Evolutionary conservation across 2,888 invertebrate species (phyloP).

Genomic region (Napeogenes sylphis): DNA sequence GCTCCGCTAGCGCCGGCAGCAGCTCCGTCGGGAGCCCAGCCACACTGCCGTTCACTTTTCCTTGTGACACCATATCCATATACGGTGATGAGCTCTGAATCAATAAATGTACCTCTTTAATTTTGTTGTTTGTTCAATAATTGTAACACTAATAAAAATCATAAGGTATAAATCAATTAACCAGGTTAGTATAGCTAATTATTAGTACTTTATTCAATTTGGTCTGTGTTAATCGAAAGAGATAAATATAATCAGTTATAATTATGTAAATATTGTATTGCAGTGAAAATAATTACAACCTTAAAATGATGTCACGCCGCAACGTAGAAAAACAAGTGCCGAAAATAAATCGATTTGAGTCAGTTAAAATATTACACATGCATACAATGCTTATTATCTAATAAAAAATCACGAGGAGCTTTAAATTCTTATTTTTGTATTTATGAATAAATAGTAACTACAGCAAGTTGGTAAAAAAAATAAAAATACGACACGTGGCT

Average conservation of each 20-base stretch:
- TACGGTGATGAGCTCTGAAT: slow-evolving; percentile 5
- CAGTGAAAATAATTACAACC: slow-evolving; percentile 20
- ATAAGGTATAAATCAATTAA: no score
- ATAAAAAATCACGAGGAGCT: background rate
- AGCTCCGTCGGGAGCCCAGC: slow-evolving; percentile 54
- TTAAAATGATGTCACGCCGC: slow-evolving; percentile 30
- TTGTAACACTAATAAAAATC: no score
- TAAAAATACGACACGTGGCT: slow-evolving; percentile 74
- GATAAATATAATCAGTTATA: background rate
- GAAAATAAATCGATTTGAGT: slow-evolving; percentile 28
- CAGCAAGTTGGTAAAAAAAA: slow-evolving; percentile 42
- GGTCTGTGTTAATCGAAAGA: background rate
- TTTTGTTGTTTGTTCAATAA: no score
- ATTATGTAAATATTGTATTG: slow-evolving; percentile 3
- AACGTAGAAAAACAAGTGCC: slow-evolving; percentile 20
- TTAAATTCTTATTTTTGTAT: slow-evolving; percentile 2
- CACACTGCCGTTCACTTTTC: slow-evolving; percentile 65
- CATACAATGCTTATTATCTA: background rate
- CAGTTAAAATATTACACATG: slow-evolving; percentile 9
- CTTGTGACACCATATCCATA: slow-evolving; percentile 70
- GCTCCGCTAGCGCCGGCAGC: slow-evolving; percentile 64
- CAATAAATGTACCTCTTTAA: background rate
- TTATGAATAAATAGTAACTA: background rate
- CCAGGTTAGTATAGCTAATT: no score
- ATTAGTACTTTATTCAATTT: no score